phyloP scores from a whole-genome alignment of 2,888 invertebrate species.

The Chaitophorus viminalis region DNA sequence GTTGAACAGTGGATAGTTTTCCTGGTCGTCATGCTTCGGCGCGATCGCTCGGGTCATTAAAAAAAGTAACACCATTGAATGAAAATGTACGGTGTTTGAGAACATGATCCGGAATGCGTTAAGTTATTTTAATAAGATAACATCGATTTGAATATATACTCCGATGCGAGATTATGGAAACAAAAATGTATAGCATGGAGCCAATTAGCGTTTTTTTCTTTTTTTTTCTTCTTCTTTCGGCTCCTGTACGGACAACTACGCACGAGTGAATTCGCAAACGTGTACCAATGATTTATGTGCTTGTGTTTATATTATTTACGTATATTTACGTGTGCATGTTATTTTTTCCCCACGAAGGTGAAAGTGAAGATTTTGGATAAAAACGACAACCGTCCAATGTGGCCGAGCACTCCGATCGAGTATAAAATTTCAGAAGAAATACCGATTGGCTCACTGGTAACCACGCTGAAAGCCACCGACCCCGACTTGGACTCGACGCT shows the following conservation, averaged over 20 bases:
- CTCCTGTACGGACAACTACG: constrained; percentile 42
- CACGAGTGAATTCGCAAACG: constrained; percentile 29
- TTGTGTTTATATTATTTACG: constrained; percentile 7
- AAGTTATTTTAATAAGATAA: constrained; percentile 62
- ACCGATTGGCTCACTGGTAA: constrained; percentile 81
- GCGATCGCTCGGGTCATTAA: constrained; percentile 52
- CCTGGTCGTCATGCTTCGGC: constrained; percentile 56
- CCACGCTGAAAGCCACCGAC: constrained; percentile 82
- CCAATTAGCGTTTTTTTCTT: constrained; percentile 56
- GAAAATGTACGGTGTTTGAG: constrained; percentile 45
- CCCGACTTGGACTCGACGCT: constrained; percentile 85
- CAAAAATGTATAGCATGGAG: constrained; percentile 44
- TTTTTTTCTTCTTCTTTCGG: constrained; percentile 28
- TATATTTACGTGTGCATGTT: not conserved
- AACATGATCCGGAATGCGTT: constrained; percentile 62
- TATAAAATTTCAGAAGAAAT: constrained; percentile 87
- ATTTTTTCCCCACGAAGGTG: constrained; percentile 71
- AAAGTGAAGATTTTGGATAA: constrained; percentile 86
- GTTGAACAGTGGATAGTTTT: constrained; percentile 55
- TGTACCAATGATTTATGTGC: constrained; percentile 18
- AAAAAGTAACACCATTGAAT: constrained; percentile 55
- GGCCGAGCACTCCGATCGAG: constrained; percentile 78
- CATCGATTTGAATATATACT: constrained; percentile 53
- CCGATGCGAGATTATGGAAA: constrained; percentile 46
- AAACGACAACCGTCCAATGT: constrained; percentile 94